These are phyloP conservation scores for Aplocera efformata DNA, from an alignment of 2,888 invertebrate genomes.

Conservation along the genomic window DNA sequence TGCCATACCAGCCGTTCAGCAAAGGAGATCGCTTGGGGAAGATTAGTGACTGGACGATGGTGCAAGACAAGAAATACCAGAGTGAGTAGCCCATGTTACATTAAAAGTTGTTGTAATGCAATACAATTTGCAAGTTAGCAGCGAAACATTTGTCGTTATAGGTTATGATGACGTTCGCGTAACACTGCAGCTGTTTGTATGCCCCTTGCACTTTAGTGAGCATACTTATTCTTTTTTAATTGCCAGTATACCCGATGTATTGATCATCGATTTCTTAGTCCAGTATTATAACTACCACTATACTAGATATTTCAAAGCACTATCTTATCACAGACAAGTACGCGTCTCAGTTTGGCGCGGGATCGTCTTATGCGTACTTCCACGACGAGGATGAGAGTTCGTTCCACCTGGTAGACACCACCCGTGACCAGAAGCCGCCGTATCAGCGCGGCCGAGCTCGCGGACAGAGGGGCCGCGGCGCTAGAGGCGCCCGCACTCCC, in stretches of 20 bases:
- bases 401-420: slow-evolving; percentile 98
- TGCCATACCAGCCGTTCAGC: slow-evolving; percentile 99
- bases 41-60: slow-evolving; percentile 99
- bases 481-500: slow-evolving; percentile 85
- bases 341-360: slow-evolving; percentile 94
- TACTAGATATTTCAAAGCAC: too few species aligned
- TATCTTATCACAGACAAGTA: slow-evolving; percentile 90
- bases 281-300: too few species aligned
- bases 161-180: slow-evolving; percentile 49
- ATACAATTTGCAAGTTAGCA: slow-evolving; percentile 1
- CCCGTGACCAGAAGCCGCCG: slow-evolving; percentile 92
- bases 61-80: slow-evolving; percentile 96
- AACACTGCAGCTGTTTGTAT: slow-evolving; percentile 4
- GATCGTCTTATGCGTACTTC: slow-evolving; percentile 98
- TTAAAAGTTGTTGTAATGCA: slow-evolving; percentile 1
- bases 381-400: slow-evolving; percentile 99
- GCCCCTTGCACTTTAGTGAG: background rate
- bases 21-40: slow-evolving; percentile 99
- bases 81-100: slow-evolving; percentile 82
- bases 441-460: slow-evolving; percentile 96
- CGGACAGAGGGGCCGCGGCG: slow-evolving; percentile 86
- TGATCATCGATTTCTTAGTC: background rate
- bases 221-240: too few species aligned
- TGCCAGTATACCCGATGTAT: too few species aligned
- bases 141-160: slow-evolving; percentile 31